Evolutionary conservation across 1,140 invertebrate species (phyloP), one percentile per base, ranked within the genome.

Genomic region (Drosophila arawakana): DNA sequence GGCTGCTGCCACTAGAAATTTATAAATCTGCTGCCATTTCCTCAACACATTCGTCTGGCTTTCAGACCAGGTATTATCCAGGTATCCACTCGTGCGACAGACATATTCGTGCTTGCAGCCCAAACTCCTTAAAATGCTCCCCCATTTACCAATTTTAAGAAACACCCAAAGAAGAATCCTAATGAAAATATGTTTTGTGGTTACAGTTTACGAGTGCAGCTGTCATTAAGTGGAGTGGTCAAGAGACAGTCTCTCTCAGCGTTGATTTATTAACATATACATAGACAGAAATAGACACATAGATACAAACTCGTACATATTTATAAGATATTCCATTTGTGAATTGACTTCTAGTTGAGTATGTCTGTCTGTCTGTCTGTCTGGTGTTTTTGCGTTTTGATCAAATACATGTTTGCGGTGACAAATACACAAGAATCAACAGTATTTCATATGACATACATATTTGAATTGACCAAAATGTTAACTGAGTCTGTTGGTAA

Each of bases 181-280:
- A 83, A 86, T 83, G 83, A 86, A 86, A 86, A 86, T 82, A 86
- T 74, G 71, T 61, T 73, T 72, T 86, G 83, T 86, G 83, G 83
- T 77, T 74, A 88, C 79, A 82, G 72, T 82, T 79, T 86, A 57
- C n/a, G 78, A 35, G 83, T 86, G 83, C 80, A 88, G 80, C 73
- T 88, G 83, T 86, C 83, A 88, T 88, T 86, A 85, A 86, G 83
- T 83, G 80, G 62, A 57, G 62, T 77, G 44, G 72, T 67, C 76
- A 60, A 68, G 71, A 25, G 37, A 50, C 57, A 73, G 73, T 67
- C 41, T 30, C 49, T 61, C 71, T 61, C 49, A 7, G 61, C 67
- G 67, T 81, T 76, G 75, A 81, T 78, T 78, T 85, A 70, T 86
- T 54, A 54, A 41, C 39, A 41, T 62, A 72, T 66, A 73, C 66